These are phyloP conservation scores for Drosophila ohnishii DNA, from an alignment of 1,140 invertebrate genomes.

Conservation along the genomic window DNA sequence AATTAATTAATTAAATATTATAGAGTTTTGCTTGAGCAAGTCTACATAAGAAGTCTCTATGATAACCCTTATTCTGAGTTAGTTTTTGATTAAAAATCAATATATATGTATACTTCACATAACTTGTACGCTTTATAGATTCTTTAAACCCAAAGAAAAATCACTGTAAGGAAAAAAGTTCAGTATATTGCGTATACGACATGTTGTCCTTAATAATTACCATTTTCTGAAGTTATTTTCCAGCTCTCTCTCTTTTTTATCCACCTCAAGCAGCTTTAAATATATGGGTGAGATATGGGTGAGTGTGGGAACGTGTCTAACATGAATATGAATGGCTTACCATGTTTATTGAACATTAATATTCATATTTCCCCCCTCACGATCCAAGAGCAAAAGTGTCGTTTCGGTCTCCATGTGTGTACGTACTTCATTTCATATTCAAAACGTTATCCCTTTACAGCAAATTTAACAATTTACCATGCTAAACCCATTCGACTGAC, in stretches of 20 bases:
- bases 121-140: background rate
- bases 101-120: background rate
- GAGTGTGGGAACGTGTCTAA: constrained; percentile 16
- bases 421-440: constrained; percentile 29
- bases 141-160: background rate
- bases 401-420: background rate
- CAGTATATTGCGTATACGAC: constrained; percentile 49
- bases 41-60: background rate
- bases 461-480: constrained; percentile 30
- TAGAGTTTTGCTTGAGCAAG: background rate
- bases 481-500: constrained; percentile 5
- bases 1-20: no score
- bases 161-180: background rate
- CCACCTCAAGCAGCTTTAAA: constrained; percentile 10
- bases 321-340: constrained; percentile 35
- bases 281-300: constrained; percentile 12
- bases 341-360: constrained; percentile 61
- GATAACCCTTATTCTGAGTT: background rate
- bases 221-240: constrained; percentile 4
- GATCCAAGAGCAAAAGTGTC: constrained; percentile 4
- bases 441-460: constrained; percentile 21
- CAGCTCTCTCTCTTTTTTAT: constrained; percentile 11
- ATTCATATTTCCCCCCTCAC: constrained; percentile 46
- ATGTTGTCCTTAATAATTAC: constrained; percentile 25
- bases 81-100: background rate